Percentiles rank a stretch among this genome's conserved stretches.
phyloP scores from a whole-genome alignment of 2,113 vertebrate genomes.

The Sisor rabdophorus region DNA sequence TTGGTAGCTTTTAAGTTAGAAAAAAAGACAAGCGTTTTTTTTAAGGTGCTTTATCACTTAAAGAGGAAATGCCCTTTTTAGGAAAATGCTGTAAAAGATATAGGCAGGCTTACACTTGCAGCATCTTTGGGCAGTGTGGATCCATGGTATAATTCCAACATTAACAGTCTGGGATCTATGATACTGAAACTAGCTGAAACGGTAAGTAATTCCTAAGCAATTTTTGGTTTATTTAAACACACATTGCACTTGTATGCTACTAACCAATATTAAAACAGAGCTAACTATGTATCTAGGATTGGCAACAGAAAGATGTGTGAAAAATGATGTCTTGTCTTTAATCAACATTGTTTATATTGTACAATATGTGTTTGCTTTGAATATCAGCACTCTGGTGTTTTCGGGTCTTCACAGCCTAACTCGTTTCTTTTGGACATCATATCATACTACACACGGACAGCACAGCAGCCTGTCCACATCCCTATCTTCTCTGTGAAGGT shows the following conservation, averaged over 20 bases:
- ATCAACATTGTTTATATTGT: background rate
- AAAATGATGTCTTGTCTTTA: too few species aligned
- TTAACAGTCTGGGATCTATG: constrained; percentile 74
- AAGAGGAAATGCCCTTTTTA: too few species aligned
- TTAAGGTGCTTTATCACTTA: too few species aligned
- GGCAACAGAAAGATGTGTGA: too few species aligned
- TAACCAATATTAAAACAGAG: background rate
- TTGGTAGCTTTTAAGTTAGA: too few species aligned
- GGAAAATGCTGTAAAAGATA: constrained; percentile 30
- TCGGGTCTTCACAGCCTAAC: constrained; percentile 62
- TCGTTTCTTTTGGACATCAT: constrained; percentile 79
- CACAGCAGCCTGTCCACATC: constrained; percentile 74
- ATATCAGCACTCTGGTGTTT: constrained; percentile 61
- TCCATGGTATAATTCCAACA: constrained; percentile 80
- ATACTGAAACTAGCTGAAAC: constrained; percentile 78
- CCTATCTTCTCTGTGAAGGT: constrained; percentile 81
- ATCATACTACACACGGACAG: constrained; percentile 82
- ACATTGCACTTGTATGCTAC: background rate
- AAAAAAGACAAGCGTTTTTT: too few species aligned
- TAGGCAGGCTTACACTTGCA: constrained; percentile 62
- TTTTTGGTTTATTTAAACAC: background rate
- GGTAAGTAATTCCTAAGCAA: constrained; percentile 61
- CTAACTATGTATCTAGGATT: background rate
- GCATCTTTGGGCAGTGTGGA: constrained; percentile 74
- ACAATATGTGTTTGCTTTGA: background rate